Base-by-base conservation (phyloP, 2,888 invertebrate species). In the Iphiclides podalirius region DNA sequence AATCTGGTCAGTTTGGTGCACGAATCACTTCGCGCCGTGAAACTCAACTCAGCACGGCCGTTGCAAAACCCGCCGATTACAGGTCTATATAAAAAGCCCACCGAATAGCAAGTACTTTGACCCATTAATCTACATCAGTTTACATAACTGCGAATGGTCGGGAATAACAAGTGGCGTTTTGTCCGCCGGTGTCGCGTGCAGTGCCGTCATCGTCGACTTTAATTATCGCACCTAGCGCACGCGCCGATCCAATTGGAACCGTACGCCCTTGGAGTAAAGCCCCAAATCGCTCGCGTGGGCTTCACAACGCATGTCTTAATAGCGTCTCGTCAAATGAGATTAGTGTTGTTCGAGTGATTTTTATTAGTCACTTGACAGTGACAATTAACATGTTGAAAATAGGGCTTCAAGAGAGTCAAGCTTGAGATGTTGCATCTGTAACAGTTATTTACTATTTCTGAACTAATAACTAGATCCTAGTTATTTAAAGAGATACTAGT, bases 111-210 rank as follows among this genome's bases (percentile, higher is more conserved):
- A 68, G 75, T 75, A 72, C 78, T 71, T 77, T 77, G 79, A 77
- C 80, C 79, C 60, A 81, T 64, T 80, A 76, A 79, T 77, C 79
- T 67, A 79, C 69, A 73, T 79, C 54, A 49, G 38, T 63, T 80
- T 79, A 74, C 79, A 79, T 56, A 15, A 46, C 45, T 62, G 63
- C 60, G 47, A n/a, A n/a, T n/a, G n/a, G n/a, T 52, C 34, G 39
- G 61, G 79, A 78, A 79, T 78, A 72, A 52, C 63, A 74, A 76
- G 61, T 59, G 59, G n/a, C 55, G 54, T 65, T 68, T 67, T 70
- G 65, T 69, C 59, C 63, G 73, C 71, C 73, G 69, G 59, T 58
- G 66, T 53, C 73, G 68, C 72, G 75, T 68, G 66, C 64, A 52
- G 38, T 70, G 67, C 64, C 64, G 66, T 75, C 75, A 74, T 65